Conservation (phyloP, 2,888 invertebrate species). For the Scaptomyza caliginosa region DNA sequence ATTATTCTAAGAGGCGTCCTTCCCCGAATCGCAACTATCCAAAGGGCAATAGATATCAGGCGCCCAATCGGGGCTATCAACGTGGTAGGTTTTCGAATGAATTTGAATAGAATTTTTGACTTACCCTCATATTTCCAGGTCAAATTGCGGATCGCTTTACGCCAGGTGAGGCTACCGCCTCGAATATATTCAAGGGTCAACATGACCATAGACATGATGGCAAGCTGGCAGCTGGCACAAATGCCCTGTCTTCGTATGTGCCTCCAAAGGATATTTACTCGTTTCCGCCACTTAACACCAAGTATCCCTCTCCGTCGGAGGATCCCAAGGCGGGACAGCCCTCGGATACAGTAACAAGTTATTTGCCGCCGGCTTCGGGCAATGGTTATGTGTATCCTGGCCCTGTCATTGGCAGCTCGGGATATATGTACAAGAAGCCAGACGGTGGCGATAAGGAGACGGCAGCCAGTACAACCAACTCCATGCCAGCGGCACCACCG, state of each 20-base stretch:
- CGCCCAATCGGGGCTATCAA: conserved; percentile 24
- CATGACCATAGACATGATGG: conserved; percentile 51
- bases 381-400: conserved; percentile 61
- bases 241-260: conserved; percentile 69
- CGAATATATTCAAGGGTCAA: conserved; percentile 62
- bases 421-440: conserved; percentile 65
- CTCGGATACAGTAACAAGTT: conserved; percentile 78
- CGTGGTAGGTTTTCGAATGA: conserved; percentile 63
- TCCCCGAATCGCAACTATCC: conserved; percentile 33
- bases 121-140: conserved; percentile 44
- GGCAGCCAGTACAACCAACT: conserved; percentile 67
- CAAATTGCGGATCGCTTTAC: conserved; percentile 81
- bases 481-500: conserved; percentile 21
- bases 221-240: conserved; percentile 66
- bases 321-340: conserved; percentile 70
- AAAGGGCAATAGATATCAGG: conserved; percentile 39
- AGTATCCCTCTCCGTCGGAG: conserved; percentile 79
- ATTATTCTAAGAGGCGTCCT: conserved; percentile 29
- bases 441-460: conserved; percentile 58
- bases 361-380: conserved; percentile 82
- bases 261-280: conserved; percentile 79
- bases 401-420: conserved; percentile 38
- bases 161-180: conserved; percentile 82
- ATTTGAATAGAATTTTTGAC: background rate
- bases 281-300: conserved; percentile 82